Percentiles rank a stretch among this genome's conserved stretches.
phyloP scores from a whole-genome alignment of 1,140 invertebrate genomes.

The Heliconius hewitsoni region DNA sequence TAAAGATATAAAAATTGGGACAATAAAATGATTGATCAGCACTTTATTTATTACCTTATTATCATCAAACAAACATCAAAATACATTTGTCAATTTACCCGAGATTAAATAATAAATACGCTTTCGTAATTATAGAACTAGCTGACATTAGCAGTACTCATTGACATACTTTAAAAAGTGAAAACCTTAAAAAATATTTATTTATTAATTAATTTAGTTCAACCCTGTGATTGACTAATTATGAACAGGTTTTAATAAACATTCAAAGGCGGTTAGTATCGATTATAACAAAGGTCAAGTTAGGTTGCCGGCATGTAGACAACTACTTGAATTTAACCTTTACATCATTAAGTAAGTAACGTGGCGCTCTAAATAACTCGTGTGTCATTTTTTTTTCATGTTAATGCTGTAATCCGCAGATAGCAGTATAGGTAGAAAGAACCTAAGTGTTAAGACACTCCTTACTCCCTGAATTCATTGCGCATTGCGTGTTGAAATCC shows the following conservation, averaged over 20 bases:
- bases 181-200: neutral
- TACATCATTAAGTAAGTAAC: conserved; percentile 39
- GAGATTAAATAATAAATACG: neutral
- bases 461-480: too few species aligned
- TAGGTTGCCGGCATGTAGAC: conserved; percentile 17
- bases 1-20: neutral
- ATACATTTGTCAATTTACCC: neutral
- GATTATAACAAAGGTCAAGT: conserved; percentile 39
- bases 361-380: conserved; percentile 40
- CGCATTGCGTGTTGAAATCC: too few species aligned
- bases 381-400: neutral
- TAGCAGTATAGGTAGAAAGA: too few species aligned
- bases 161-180: neutral
- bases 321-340: conserved; percentile 39
- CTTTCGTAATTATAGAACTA: neutral
- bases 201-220: neutral
- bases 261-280: conserved; percentile 21
- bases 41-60: neutral
- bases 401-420: too few species aligned
- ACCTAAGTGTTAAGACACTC: too few species aligned
- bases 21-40: neutral
- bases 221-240: neutral
- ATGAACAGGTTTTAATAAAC: neutral
- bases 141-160: neutral
- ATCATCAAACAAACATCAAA: neutral